Evolutionary conservation across 2,113 vertebrate genomes (phyloP).

Genomic region (Thermophis baileyi): DNA sequence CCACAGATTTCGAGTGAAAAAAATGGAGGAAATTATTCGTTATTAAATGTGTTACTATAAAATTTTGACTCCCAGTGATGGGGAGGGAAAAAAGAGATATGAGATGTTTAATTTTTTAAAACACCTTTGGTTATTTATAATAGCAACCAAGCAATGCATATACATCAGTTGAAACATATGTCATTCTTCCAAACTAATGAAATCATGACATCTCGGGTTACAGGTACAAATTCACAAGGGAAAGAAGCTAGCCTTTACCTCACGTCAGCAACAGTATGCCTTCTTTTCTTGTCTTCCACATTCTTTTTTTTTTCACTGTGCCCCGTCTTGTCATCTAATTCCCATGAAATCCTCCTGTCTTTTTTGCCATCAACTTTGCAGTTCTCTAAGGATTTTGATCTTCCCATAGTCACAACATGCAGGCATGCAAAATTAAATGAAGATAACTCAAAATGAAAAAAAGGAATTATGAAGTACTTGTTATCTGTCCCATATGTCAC

Average conservation of each 20-base stretch:
- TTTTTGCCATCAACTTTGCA: slow-evolving; percentile 65
- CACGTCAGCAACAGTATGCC: slow-evolving; percentile 62
- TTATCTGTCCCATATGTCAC: background rate
- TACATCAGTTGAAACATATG: background rate
- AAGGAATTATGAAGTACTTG: background rate
- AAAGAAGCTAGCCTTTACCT: slow-evolving; percentile 9
- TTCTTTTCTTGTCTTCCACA: slow-evolving; percentile 69
- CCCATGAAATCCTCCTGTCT: slow-evolving; percentile 69
- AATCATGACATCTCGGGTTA: background rate
- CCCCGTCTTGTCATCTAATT: slow-evolving; percentile 56
- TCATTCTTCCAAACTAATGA: background rate
- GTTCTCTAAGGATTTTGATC: slow-evolving; percentile 31
- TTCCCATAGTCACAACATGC: slow-evolving; percentile 13
- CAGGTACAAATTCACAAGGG: background rate
- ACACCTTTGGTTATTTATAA: background rate
- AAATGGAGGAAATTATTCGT: background rate
- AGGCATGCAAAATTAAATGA: slow-evolving; percentile 41
- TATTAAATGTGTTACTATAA: background rate
- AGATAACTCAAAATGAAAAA: slow-evolving; percentile 40
- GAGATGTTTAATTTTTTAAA: background rate
- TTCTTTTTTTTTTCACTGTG: slow-evolving; percentile 58
- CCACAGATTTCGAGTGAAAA: background rate
- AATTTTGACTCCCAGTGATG: background rate
- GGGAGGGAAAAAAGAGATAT: background rate
- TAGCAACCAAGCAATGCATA: slow-evolving; percentile 1